phyloP scores from a whole-genome alignment of 2,888 invertebrate genomes.

The Drosophila sordidapex region DNA sequence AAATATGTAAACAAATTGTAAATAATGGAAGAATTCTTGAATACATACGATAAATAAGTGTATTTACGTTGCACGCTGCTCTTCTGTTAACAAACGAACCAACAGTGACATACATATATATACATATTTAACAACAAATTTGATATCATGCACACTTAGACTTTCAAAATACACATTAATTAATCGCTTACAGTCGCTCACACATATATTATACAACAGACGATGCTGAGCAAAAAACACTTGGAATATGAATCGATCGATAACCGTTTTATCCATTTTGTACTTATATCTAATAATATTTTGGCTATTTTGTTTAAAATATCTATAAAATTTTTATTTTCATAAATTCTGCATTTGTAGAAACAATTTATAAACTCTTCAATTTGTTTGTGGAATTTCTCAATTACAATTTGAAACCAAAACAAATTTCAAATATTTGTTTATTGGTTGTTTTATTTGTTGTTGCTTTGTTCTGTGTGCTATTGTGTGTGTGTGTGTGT shows the following conservation, averaged over 20 bases:
- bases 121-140: conserved; percentile 61
- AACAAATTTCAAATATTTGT: conserved; percentile 6
- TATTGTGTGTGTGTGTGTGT: conserved; percentile 9
- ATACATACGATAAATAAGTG: conserved; percentile 27
- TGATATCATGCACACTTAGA: conserved; percentile 40
- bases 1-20: conserved; percentile 65
- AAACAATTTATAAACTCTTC: conserved; percentile 25
- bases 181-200: conserved; percentile 16
- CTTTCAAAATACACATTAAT: conserved; percentile 10
- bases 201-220: conserved; percentile 18
- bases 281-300: conserved; percentile 26
- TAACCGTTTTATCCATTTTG: conserved; percentile 14
- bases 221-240: conserved; percentile 36
- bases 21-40: conserved; percentile 57
- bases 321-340: conserved; percentile 19
- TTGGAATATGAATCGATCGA: conserved; percentile 25
- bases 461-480: conserved; percentile 8
- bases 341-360: conserved; percentile 25
- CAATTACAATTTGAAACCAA: conserved; percentile 27
- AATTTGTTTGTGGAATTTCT: background rate
- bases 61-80: conserved; percentile 3
- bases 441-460: background rate
- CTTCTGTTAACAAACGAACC: conserved; percentile 10
- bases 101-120: conserved; percentile 38
- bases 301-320: conserved; percentile 33